phyloP scores from a whole-genome alignment of 2,113 vertebrate species.

The Nycticryphes semicollaris region DNA sequence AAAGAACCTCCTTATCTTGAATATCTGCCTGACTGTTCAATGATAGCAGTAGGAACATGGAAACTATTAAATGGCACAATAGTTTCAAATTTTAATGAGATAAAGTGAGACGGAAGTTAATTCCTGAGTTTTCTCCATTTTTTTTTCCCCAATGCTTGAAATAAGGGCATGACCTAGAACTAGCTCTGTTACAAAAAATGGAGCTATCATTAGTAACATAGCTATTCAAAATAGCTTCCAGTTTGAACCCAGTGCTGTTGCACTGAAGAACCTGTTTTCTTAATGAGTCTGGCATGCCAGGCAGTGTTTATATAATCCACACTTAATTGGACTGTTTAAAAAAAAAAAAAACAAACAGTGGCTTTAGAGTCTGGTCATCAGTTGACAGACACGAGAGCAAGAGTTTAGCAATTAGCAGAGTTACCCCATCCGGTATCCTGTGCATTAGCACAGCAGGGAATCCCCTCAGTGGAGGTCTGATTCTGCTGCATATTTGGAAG shows the following conservation, averaged over 20 bases:
- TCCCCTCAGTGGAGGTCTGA: neutral
- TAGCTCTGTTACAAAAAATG: conserved; percentile 50
- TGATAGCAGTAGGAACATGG: conserved; percentile 18
- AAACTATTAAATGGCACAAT: conserved; percentile 63
- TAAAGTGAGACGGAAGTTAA: conserved; percentile 16
- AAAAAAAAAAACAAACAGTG: neutral
- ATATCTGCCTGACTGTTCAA: neutral
- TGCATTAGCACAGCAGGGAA: conserved; percentile 48
- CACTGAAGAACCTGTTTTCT: conserved; percentile 58
- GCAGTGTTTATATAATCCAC: conserved; percentile 69
- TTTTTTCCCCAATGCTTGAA: neutral
- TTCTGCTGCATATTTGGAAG: neutral
- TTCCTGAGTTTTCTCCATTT: conserved; percentile 25
- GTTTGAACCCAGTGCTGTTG: conserved; percentile 64
- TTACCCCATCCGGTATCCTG: neutral
- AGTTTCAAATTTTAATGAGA: conserved; percentile 29
- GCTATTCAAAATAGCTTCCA: conserved; percentile 60
- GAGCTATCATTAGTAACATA: conserved; percentile 63
- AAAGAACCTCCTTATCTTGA: neutral
- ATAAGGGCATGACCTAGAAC: conserved; percentile 62
- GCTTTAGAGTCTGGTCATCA: conserved; percentile 15
- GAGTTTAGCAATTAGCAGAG: conserved; percentile 38
- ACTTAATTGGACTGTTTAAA: conserved; percentile 60
- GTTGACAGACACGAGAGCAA: conserved; percentile 30
- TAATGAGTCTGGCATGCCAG: conserved; percentile 64